A percentile compares a stretch with the other conserved stretches of the same genome.
phyloP scores from a whole-genome alignment of 2,888 invertebrate species.

The Amblyjoppa fuscipennis region DNA sequence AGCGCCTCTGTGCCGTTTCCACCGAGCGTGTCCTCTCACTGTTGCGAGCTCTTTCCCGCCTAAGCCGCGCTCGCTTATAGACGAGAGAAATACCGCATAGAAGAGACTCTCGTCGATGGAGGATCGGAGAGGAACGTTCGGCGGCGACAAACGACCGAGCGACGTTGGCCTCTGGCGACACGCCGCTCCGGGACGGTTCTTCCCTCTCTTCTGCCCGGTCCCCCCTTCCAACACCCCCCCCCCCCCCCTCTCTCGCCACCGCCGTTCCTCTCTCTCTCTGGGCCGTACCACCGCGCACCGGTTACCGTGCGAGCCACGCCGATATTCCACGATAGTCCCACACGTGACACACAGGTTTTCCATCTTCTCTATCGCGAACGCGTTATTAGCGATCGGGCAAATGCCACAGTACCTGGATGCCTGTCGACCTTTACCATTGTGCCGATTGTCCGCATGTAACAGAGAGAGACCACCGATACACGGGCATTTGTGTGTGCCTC shows the following conservation, averaged over 20 bases:
- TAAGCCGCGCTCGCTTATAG: background rate
- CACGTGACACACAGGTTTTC: slow-evolving; percentile 55
- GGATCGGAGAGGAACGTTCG: background rate
- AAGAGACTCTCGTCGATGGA: background rate
- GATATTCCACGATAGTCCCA: slow-evolving; percentile 46
- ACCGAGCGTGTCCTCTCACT: background rate
- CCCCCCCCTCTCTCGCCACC: background rate
- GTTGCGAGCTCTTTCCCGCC: background rate
- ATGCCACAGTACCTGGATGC: slow-evolving; percentile 47
- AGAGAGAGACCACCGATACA: background rate
- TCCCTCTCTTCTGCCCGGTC: background rate
- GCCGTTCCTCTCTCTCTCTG: background rate
- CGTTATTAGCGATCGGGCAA: slow-evolving; percentile 61
- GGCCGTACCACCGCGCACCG: slow-evolving; percentile 64
- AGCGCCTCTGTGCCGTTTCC: background rate
- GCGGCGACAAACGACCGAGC: slow-evolving; percentile 29
- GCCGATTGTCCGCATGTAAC: slow-evolving; percentile 11
- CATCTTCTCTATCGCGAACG: slow-evolving; percentile 31
- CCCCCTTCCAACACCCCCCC: background rate
- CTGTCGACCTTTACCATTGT: slow-evolving; percentile 50
- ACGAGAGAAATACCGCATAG: background rate
- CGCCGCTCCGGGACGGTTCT: slow-evolving; percentile 40
- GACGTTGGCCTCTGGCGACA: slow-evolving; percentile 59
- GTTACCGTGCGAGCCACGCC: slow-evolving; percentile 57
- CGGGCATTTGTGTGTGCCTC: too few relatives aligned